Conservation (phyloP, 2,888 invertebrate species). For the Scaptodrosophila latifasciaeformis region DNA sequence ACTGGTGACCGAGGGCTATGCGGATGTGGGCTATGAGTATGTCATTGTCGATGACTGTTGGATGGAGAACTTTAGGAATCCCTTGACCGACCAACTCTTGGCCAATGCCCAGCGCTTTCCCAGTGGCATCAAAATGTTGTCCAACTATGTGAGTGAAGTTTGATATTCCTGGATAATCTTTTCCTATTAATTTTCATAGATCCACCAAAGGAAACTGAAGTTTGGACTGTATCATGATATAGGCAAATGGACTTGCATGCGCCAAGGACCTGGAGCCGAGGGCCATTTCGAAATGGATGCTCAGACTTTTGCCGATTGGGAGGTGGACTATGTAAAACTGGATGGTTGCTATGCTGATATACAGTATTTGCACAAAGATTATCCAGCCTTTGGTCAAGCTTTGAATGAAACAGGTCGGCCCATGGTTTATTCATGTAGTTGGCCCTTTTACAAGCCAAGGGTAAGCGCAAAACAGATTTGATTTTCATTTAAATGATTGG, state of each 20-base stretch:
- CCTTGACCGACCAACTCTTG: conserved; percentile 77
- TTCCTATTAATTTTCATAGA: conserved; percentile 71
- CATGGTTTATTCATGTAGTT: conserved; percentile 86
- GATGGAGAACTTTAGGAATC: conserved; percentile 80
- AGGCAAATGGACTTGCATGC: conserved; percentile 83
- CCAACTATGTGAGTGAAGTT: conserved; percentile 80
- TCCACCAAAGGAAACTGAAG: conserved; percentile 82
- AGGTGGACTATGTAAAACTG: conserved; percentile 85
- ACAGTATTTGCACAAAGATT: conserved; percentile 78
- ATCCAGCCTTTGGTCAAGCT: conserved; percentile 80
- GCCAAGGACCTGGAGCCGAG: conserved; percentile 81
- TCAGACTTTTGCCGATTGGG: conserved; percentile 84
- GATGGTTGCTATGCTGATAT: conserved; percentile 83
- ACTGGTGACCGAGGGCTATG: conserved; percentile 81
- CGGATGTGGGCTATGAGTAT: conserved; percentile 83
- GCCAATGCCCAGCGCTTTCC: conserved; percentile 83
- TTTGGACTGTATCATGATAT: conserved; percentile 87
- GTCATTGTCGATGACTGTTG: conserved; percentile 87
- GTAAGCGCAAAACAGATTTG: conserved; percentile 35
- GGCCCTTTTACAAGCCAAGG: conserved; percentile 83
- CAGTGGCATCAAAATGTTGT: conserved; percentile 81
- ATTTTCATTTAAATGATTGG: background rate
- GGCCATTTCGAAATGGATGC: conserved; percentile 80
- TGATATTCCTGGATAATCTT: background rate
- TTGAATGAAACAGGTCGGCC: conserved; percentile 83